A percentile compares a stretch with the other conserved stretches of the same genome.
Conservation (phyloP, 2,113 vertebrate genomes). For the Trematocara variabile region DNA sequence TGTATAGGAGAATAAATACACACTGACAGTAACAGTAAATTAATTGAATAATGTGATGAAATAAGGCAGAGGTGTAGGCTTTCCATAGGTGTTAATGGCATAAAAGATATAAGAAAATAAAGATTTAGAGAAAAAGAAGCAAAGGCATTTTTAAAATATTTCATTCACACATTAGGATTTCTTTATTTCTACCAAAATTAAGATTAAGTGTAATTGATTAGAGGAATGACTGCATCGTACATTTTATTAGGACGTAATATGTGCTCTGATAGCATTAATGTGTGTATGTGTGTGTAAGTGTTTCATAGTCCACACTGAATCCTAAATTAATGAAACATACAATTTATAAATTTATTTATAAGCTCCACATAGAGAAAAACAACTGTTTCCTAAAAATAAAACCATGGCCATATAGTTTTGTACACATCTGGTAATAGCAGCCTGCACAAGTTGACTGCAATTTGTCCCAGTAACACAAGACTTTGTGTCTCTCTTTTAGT, state of each 20-base stretch:
- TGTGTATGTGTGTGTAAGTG: neutral
- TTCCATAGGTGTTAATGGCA: neutral
- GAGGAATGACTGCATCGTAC: rapidly evolving
- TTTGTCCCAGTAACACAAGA: slow-evolving; percentile 13
- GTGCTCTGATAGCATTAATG: neutral
- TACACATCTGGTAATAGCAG: slow-evolving; percentile 19
- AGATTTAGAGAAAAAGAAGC: neutral
- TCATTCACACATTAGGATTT: neutral
- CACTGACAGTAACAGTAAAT: neutral
- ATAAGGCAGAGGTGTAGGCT: neutral
- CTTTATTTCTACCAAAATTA: neutral
- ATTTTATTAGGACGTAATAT: neutral
- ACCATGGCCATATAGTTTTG: neutral
- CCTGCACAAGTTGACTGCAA: slow-evolving; percentile 11
- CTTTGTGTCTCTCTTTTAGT: slow-evolving; percentile 21
- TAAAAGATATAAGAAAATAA: neutral
- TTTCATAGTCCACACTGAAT: neutral
- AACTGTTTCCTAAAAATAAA: slow-evolving; percentile 24
- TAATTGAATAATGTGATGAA: neutral
- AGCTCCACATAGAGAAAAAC: neutral
- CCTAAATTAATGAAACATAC: neutral
- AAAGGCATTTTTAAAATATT: neutral
- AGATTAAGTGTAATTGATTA: neutral
- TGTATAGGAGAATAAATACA: neutral
- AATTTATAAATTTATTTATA: neutral